Conservation (phyloP, 2,797 vertebrate species). For the Sciurus vulgaris region DNA sequence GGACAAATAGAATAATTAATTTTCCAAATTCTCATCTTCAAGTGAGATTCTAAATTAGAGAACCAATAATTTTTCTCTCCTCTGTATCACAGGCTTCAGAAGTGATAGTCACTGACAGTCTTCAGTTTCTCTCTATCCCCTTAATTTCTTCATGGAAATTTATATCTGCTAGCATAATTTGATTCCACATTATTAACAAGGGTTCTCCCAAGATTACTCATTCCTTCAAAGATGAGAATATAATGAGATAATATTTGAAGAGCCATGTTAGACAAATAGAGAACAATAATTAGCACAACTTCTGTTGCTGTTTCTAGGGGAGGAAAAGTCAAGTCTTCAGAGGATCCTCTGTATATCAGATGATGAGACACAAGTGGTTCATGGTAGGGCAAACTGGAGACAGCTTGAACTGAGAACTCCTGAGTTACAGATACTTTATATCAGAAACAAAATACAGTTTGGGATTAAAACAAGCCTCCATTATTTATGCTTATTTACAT, state of each 20-base stretch:
- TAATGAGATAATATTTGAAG: neutral
- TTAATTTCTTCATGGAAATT: slow-evolving; percentile 41
- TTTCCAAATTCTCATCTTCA: no score
- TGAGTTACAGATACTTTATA: neutral
- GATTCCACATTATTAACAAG: neutral
- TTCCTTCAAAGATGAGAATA: neutral
- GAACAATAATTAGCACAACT: neutral
- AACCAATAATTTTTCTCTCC: no score
- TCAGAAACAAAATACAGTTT: neutral
- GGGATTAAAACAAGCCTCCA: neutral
- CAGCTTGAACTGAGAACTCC: neutral
- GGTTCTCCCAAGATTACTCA: neutral
- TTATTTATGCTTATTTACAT: neutral
- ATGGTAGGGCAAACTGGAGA: neutral
- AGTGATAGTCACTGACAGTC: neutral
- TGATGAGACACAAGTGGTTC: neutral
- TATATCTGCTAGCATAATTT: neutral
- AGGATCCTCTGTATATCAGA: neutral
- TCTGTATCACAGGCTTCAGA: neutral
- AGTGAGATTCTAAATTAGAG: no score
- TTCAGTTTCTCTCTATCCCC: neutral
- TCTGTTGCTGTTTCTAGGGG: neutral
- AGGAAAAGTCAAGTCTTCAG: neutral
- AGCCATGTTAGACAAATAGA: neutral
- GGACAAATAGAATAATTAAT: no score